Evolutionary conservation across 2,888 invertebrate genomes (phyloP).

Genomic region (Synergus gifuensis): DNA sequence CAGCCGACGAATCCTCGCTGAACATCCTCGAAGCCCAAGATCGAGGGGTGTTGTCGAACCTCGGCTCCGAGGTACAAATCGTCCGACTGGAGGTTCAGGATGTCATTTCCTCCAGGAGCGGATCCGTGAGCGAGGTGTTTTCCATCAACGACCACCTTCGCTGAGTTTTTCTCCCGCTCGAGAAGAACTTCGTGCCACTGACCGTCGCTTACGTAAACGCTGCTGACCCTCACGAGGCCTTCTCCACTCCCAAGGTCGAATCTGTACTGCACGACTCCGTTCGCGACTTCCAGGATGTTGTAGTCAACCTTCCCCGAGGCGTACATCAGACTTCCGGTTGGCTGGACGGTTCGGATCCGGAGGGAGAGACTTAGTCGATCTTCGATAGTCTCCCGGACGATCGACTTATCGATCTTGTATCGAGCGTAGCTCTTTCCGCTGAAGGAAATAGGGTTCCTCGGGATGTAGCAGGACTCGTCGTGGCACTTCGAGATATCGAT

Average conservation of each 20-base stretch:
- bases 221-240: slow-evolving; percentile 88
- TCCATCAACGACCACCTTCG: slow-evolving; percentile 88
- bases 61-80: slow-evolving; percentile 92
- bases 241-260: slow-evolving; percentile 96
- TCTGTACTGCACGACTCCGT: slow-evolving; percentile 92
- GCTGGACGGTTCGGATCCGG: slow-evolving; percentile 89
- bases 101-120: slow-evolving; percentile 89
- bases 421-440: slow-evolving; percentile 90
- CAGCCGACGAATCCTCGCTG: slow-evolving; percentile 94
- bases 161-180: slow-evolving; percentile 89
- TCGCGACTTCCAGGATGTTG: slow-evolving; percentile 91
- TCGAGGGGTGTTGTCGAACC: slow-evolving; percentile 87
- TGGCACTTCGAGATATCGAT: slow-evolving; percentile 83
- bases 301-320: slow-evolving; percentile 93
- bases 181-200: slow-evolving; percentile 90
- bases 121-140: slow-evolving; percentile 86
- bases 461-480: slow-evolving; percentile 86
- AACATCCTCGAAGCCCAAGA: slow-evolving; percentile 86
- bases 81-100: slow-evolving; percentile 91
- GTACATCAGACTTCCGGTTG: slow-evolving; percentile 91
- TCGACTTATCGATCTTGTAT: slow-evolving; percentile 84
- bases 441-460: slow-evolving; percentile 88
- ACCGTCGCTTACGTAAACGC: slow-evolving; percentile 89
- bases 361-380: slow-evolving; percentile 89
- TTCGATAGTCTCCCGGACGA: slow-evolving; percentile 86